Conservation (phyloP, 2,797 vertebrate genomes). For the Coregonus suidteri region DNA sequence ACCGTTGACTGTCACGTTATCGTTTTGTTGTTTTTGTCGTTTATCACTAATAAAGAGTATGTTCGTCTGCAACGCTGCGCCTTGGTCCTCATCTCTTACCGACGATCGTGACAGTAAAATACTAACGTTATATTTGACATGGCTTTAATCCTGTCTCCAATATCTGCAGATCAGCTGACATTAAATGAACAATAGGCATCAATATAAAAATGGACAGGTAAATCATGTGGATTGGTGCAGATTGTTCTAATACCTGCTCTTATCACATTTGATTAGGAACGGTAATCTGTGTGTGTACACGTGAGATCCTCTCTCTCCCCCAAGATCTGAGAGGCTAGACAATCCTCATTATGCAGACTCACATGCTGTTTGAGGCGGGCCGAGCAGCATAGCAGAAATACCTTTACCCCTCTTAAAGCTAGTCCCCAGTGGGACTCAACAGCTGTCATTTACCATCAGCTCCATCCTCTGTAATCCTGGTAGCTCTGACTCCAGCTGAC, state of each 20-base stretch:
- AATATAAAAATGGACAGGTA: no score
- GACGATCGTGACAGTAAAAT: no score
- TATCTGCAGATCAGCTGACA: not conserved
- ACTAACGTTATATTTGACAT: not conserved
- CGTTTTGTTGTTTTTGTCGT: no score
- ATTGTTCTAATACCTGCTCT: slow-evolving; percentile 51
- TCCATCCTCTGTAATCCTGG: slow-evolving; percentile 59
- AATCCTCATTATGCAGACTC: slow-evolving; percentile 65
- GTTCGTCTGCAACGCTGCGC: no score
- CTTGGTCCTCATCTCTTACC: no score
- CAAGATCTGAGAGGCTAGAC: slow-evolving; percentile 53
- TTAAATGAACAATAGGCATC: not conserved
- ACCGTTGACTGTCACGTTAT: no score
- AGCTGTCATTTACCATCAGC: slow-evolving; percentile 68
- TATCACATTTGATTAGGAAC: slow-evolving; percentile 62
- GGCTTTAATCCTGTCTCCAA: not conserved
- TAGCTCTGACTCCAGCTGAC: slow-evolving; percentile 40
- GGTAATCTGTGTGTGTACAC: slow-evolving; percentile 51
- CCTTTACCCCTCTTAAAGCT: slow-evolving; percentile 58
- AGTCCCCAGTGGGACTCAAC: slow-evolving; percentile 60
- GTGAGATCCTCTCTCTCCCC: slow-evolving; percentile 48
- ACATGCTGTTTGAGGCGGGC: slow-evolving; percentile 33
- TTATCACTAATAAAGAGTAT: no score
- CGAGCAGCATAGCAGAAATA: slow-evolving; percentile 43
- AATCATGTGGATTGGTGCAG: slow-evolving; percentile 23